These are phyloP conservation scores for Anthopleura sola DNA, from an alignment of 64 coral and sea anemone species.

Conservation along the genomic window DNA sequence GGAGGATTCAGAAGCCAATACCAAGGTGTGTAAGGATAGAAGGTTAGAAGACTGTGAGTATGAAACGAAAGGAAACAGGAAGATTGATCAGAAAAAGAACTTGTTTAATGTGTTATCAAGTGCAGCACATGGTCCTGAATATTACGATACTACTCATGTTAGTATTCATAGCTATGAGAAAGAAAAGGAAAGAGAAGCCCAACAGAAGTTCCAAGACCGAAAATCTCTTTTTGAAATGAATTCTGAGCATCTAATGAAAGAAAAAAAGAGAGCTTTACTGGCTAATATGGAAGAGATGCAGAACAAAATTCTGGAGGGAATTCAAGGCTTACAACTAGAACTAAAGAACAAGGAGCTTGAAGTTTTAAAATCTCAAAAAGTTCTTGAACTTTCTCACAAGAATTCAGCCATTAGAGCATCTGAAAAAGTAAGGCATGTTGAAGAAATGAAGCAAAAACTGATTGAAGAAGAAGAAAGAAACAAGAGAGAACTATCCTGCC, in stretches of 20 bases:
- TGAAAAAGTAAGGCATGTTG: slow-evolving; percentile 54
- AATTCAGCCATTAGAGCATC: slow-evolving; percentile 49
- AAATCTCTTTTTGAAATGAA: slow-evolving; percentile 25
- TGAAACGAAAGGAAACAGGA: neutral
- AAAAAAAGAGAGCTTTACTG: slow-evolving; percentile 41
- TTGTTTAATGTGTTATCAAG: neutral
- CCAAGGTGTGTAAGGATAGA: neutral
- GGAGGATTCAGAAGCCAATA: neutral
- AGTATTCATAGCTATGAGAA: slow-evolving; percentile 26
- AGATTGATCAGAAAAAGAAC: slow-evolving; percentile 24
- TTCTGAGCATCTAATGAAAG: slow-evolving; percentile 26
- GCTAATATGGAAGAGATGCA: slow-evolving; percentile 28
- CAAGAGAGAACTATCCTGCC: slow-evolving; percentile 42
- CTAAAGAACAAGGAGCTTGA: slow-evolving; percentile 55
- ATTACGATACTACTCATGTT: slow-evolving; percentile 36
- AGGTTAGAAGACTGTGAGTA: neutral
- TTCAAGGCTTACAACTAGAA: slow-evolving; percentile 55
- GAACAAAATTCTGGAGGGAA: slow-evolving; percentile 52
- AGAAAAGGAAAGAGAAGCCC: slow-evolving; percentile 35
- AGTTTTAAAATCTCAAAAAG: slow-evolving; percentile 40
- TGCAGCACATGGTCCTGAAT: neutral
- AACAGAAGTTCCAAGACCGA: slow-evolving; percentile 2
- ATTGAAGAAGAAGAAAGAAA: slow-evolving; percentile 62
- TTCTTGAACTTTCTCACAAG: slow-evolving; percentile 47
- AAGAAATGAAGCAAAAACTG: slow-evolving; percentile 25